Percentiles rank a stretch among this genome's conserved stretches.
Evolutionary conservation across 2,797 vertebrate species (phyloP).

Genomic region (Chloroceryle inda): DNA sequence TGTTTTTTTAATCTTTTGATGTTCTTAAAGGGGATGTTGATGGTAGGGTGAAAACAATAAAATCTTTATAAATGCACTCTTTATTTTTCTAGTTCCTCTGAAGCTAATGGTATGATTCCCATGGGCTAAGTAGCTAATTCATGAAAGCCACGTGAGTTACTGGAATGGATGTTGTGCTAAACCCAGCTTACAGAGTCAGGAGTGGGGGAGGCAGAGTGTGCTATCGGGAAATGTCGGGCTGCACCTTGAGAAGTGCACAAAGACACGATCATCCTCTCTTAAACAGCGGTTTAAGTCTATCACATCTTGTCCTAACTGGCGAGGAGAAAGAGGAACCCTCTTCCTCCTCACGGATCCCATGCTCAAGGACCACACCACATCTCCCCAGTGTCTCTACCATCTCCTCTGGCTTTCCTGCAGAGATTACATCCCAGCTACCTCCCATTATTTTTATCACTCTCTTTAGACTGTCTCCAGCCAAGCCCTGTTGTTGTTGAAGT

Average conservation of each 20-base stretch:
- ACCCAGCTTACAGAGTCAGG: background rate
- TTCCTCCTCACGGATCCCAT: accelerated
- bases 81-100: conserved; percentile 23
- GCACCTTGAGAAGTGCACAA: background rate
- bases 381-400: background rate
- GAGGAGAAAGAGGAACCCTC: background rate
- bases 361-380: accelerated
- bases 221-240: background rate
- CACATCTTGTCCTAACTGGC: background rate
- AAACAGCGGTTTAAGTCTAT: background rate
- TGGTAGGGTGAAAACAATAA: background rate
- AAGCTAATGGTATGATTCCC: conserved; percentile 26
- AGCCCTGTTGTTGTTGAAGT: background rate
- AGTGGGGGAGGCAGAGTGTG: accelerated
- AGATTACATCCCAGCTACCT: background rate
- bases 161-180: background rate
- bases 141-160: background rate
- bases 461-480: background rate
- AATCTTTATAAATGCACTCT: conserved; percentile 2
- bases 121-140: background rate
- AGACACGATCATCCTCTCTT: background rate
- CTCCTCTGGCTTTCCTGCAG: background rate
- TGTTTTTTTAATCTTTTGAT: background rate
- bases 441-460: background rate
- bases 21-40: conserved; percentile 31